Evolutionary conservation across 2,888 invertebrate species (phyloP), one percentile per base, ranked within the genome.

Genomic region (Leucoma salicis): DNA sequence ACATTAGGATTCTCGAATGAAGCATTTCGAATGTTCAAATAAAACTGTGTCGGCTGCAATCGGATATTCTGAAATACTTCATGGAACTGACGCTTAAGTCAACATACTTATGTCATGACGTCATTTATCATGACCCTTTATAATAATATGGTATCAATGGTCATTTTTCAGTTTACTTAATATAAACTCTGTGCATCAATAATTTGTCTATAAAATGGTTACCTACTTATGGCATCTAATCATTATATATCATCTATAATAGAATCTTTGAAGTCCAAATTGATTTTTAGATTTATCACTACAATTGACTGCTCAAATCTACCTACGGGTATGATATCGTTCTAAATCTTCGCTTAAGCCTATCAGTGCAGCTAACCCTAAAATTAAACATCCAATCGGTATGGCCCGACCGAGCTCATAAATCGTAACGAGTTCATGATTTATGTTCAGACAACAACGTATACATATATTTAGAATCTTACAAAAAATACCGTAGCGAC

Each of bases 341-440:
- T 57, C 34, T 55, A 55, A 53, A 57, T 46, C 53, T 43, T 49
- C 74, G 74, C 72, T 68, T 46, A 57, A 65, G 74, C 70, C 66
- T 65, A 65, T 71, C 68, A 78, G 67, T 62, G 62, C 68, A 65
- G 49, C 39, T 65, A 46, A 51, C 55, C 68, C 70, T 74, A 75
- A 79, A 82, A 79, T 80, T 81, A 82, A 78, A 83, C 69, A 81
- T 77, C 73, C 81, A 81, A 85, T 81, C 75, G 64, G 66, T 75
- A 74, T 67, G n/a, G 76, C 73, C 70, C 70, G 76, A 73, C 73
- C 68, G 63, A 62, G 69, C 65, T 82, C 85, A 75, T 88, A 88
- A 88, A 88, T 86, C 70, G 78, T 83, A 86, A 89, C 86, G 85
- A 88, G 87, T 84, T 67, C 82, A 78, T 87, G 88, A 88, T 88